These are phyloP conservation scores for Dryadula phaetusa DNA, from an alignment of 2,888 invertebrate genomes.

Conservation along the genomic window DNA sequence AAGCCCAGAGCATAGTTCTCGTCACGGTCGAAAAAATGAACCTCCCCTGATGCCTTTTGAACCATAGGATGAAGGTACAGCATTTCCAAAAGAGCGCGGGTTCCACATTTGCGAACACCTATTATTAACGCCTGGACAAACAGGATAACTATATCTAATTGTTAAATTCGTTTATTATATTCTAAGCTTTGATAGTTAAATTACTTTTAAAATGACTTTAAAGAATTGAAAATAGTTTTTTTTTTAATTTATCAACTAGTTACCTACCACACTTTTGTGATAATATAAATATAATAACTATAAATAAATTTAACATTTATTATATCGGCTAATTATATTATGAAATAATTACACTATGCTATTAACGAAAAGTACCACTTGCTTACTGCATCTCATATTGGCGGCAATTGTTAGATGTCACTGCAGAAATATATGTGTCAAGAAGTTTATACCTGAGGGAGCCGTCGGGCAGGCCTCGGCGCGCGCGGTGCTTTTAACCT, in stretches of 20 bases:
- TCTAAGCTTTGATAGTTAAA: no score
- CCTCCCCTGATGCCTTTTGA: slow-evolving; percentile 96
- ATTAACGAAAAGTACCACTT: not conserved
- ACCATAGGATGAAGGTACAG: slow-evolving; percentile 96
- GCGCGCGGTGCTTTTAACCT: slow-evolving; percentile 69
- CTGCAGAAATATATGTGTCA: slow-evolving; percentile 49
- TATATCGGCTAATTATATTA: not conserved
- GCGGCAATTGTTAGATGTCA: slow-evolving; percentile 46
- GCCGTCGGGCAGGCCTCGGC: slow-evolving; percentile 72
- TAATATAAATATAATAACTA: not conserved
- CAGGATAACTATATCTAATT: not conserved
- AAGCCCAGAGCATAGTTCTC: slow-evolving; percentile 96
- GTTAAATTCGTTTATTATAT: not conserved
- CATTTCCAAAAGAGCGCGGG: slow-evolving; percentile 97
- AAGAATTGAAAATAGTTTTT: no score
- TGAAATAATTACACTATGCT: no score
- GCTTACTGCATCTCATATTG: slow-evolving; percentile 39
- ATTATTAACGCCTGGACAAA: slow-evolving; percentile 91
- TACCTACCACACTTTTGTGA: not conserved
- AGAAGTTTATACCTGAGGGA: slow-evolving; percentile 81
- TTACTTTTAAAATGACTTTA: no score
- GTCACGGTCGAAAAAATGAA: slow-evolving; percentile 98
- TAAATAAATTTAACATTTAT: no score
- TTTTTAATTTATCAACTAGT: no score
- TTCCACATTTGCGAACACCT: slow-evolving; percentile 98